Conservation (phyloP, 2,888 invertebrate genomes). For the Oconnorella tubifera region DNA sequence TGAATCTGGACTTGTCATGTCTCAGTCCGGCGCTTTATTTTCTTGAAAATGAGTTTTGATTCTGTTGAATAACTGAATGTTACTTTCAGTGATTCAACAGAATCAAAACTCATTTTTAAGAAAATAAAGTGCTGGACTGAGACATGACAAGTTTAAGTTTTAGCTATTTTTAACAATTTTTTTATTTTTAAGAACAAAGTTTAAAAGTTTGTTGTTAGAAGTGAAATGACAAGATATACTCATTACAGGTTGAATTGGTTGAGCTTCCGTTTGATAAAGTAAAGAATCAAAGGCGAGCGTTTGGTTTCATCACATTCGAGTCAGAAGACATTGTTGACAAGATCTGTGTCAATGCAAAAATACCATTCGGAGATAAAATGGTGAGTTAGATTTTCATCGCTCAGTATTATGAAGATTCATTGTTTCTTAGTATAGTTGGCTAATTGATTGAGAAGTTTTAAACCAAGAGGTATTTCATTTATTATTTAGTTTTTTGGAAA, state of each 20-base stretch:
- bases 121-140: too few relatives aligned
- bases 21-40: too few relatives aligned
- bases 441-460: background rate
- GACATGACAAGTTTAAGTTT: background rate
- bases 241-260: constrained; percentile 77
- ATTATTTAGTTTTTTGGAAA: background rate
- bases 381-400: constrained; percentile 64
- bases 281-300: constrained; percentile 92
- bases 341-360: constrained; percentile 73
- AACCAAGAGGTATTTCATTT: background rate
- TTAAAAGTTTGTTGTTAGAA: background rate
- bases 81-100: too few relatives aligned
- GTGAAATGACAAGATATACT: too few relatives aligned
- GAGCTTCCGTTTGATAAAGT: constrained; percentile 97
- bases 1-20: too few relatives aligned
- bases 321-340: constrained; percentile 90
- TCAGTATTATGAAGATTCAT: background rate
- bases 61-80: too few relatives aligned
- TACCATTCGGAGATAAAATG: constrained; percentile 88
- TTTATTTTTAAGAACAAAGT: too few relatives aligned
- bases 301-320: constrained; percentile 96
- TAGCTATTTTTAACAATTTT: too few relatives aligned
- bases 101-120: too few relatives aligned
- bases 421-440: background rate
- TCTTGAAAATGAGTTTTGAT: too few relatives aligned